A percentile compares a stretch with the other conserved stretches of the same genome.
Conservation (phyloP, 64 coral and sea anemone genomes). For the Acropora tenuis region DNA sequence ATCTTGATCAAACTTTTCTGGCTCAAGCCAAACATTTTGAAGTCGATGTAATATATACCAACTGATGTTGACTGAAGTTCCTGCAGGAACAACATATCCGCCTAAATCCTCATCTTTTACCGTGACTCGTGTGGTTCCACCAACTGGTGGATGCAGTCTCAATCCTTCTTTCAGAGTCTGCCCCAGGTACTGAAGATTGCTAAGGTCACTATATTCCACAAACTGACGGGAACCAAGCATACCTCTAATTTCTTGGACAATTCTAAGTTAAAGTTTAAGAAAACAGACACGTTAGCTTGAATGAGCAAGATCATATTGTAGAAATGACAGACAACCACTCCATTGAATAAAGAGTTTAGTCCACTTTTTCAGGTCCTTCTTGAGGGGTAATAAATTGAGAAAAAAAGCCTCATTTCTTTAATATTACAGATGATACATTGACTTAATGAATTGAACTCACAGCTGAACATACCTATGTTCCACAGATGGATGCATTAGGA, state of each 20-base stretch:
- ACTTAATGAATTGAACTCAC: too few relatives aligned
- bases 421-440: too few relatives aligned
- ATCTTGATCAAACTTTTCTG: constrained; percentile 66
- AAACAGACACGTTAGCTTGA: too few relatives aligned
- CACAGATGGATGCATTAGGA: constrained; percentile 66
- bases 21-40: constrained; percentile 61
- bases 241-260: constrained; percentile 62
- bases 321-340: too few relatives aligned
- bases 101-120: constrained; percentile 60
- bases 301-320: too few relatives aligned
- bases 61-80: constrained; percentile 49
- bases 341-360: too few relatives aligned
- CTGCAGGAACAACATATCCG: constrained; percentile 51
- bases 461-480: constrained; percentile 50
- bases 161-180: constrained; percentile 82
- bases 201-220: constrained; percentile 75
- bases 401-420: too few relatives aligned
- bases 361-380: too few relatives aligned
- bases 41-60: constrained; percentile 45
- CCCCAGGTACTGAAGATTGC: constrained; percentile 80
- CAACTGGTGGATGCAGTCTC: constrained; percentile 74
- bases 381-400: too few relatives aligned
- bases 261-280: constrained; percentile 34
- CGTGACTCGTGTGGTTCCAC: constrained; percentile 3
- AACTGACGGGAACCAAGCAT: constrained; percentile 48